A percentile compares a stretch with the other conserved stretches of the same genome.
phyloP scores from a whole-genome alignment of 37 sponge, comb jelly and placozoan genomes.

The Beroe forskalii region DNA sequence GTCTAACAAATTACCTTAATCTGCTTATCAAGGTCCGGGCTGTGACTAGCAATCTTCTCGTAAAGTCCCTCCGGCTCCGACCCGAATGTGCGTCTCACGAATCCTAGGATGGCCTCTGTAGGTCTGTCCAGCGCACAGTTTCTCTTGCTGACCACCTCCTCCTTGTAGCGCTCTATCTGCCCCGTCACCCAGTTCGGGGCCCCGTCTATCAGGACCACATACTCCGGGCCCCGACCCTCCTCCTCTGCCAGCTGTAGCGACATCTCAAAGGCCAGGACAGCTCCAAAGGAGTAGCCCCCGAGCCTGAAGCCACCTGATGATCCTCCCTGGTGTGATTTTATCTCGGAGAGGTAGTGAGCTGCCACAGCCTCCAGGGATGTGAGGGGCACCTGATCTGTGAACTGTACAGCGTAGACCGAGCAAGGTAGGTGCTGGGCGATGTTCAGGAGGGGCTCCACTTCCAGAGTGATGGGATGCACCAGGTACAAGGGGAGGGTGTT shows the following conservation, averaged over 20 bases:
- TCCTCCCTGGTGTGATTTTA: not conserved
- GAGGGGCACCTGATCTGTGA: not conserved
- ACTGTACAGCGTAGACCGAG: constrained; percentile 4
- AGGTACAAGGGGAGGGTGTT: constrained; percentile 22
- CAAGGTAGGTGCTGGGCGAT: constrained; percentile 9
- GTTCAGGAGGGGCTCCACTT: constrained; percentile 8
- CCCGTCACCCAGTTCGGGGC: constrained; percentile 40
- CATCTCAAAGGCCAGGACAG: constrained; percentile 56
- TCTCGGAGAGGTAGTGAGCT: not conserved
- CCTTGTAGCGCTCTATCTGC: constrained; percentile 30
- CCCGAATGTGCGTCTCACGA: not conserved
- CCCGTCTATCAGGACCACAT: constrained; percentile 24
- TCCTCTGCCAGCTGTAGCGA: not conserved
- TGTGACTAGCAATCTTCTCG: not conserved
- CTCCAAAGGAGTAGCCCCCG: constrained; percentile 52
- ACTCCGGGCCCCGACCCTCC: not conserved
- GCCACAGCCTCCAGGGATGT: not conserved
- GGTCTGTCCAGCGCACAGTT: not conserved
- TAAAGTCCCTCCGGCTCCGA: constrained; percentile 25
- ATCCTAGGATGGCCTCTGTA: constrained; percentile 34
- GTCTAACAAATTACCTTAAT: no score
- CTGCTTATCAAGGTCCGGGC: not conserved
- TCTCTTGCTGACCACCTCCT: not conserved
- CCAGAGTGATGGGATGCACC: constrained; percentile 50
- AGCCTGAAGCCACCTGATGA: not conserved